Percentiles rank a stretch among this genome's conserved stretches.
Evolutionary conservation across 2,888 invertebrate genomes (phyloP).

Genomic region (Lepetodrilus schrolli): DNA sequence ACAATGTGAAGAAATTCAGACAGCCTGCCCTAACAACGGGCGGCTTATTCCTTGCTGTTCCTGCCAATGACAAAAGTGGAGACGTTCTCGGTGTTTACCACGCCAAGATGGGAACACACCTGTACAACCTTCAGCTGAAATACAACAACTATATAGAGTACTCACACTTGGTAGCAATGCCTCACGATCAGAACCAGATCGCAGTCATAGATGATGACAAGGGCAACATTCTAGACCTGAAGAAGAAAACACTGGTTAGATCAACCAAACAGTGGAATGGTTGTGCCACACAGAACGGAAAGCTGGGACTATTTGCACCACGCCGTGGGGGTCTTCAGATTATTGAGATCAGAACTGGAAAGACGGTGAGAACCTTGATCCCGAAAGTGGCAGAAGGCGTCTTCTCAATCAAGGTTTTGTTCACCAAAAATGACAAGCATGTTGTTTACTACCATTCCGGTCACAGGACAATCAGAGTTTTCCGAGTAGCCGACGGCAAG

Average conservation of each 20-base stretch:
- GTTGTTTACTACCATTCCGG: conserved; percentile 98
- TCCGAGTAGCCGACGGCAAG: conserved; percentile 90
- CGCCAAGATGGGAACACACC: conserved; percentile 83
- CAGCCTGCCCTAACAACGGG: conserved; percentile 88
- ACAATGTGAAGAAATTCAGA: conserved; percentile 85
- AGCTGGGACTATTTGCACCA: conserved; percentile 93
- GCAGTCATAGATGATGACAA: conserved; percentile 93
- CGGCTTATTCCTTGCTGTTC: conserved; percentile 82
- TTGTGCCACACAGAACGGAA: conserved; percentile 78
- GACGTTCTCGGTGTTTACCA: conserved; percentile 90
- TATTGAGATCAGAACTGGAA: conserved; percentile 89
- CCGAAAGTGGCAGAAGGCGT: conserved; percentile 94
- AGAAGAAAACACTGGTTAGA: conserved; percentile 89
- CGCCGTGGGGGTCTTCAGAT: conserved; percentile 92
- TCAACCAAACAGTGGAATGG: conserved; percentile 95
- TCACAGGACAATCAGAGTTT: conserved; percentile 92
- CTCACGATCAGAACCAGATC: conserved; percentile 80
- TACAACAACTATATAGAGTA: conserved; percentile 72
- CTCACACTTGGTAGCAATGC: conserved; percentile 72
- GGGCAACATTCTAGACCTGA: conserved; percentile 88
- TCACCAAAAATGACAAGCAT: conserved; percentile 94
- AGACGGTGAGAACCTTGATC: conserved; percentile 90
- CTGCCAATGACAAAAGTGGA: conserved; percentile 84
- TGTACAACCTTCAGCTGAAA: conserved; percentile 73
- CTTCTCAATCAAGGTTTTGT: conserved; percentile 91